A percentile compares a stretch with the other conserved stretches of the same genome.
Evolutionary conservation across 2,888 invertebrate genomes (phyloP).

Genomic region (Machimus atricapillus): DNA sequence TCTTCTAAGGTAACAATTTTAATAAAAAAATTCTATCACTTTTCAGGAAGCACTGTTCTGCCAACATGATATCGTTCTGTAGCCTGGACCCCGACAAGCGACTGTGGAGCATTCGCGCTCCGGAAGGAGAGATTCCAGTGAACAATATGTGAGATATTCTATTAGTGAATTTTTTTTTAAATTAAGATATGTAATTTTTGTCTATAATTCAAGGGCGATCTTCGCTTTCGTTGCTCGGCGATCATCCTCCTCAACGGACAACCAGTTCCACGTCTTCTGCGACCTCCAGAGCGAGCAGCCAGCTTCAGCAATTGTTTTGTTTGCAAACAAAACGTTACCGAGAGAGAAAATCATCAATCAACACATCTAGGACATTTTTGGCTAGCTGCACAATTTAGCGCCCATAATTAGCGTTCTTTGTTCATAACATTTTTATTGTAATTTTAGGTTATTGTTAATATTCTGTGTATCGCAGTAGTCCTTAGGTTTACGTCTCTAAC

Average conservation of each 20-base stretch:
- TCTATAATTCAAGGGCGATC: slow-evolving; percentile 72
- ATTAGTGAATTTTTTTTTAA: not conserved
- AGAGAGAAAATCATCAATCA: slow-evolving; percentile 54
- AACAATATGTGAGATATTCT: slow-evolving; percentile 77
- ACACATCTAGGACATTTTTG: no score
- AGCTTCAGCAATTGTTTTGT: slow-evolving; percentile 93
- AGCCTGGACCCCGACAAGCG: slow-evolving; percentile 93
- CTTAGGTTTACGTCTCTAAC: no score
- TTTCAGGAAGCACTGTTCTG: slow-evolving; percentile 94
- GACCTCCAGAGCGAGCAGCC: slow-evolving; percentile 93
- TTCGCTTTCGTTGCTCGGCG: slow-evolving; percentile 96
- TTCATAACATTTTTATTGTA: no score
- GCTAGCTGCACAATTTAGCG: no score
- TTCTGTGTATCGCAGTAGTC: no score
- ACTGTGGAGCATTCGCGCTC: slow-evolving; percentile 72
- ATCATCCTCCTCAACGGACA: slow-evolving; percentile 84
- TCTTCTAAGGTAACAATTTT: no score
- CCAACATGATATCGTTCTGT: slow-evolving; percentile 88
- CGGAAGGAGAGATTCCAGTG: slow-evolving; percentile 69
- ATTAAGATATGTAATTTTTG: not conserved
- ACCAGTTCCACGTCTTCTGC: slow-evolving; percentile 97
- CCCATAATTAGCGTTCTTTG: no score
- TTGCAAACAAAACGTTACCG: slow-evolving; percentile 61
- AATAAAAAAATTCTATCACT: slow-evolving; percentile 66
- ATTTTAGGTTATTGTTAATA: no score